Evolutionary conservation across 2,113 vertebrate genomes (phyloP).

Genomic region (Geococcyx californianus): DNA sequence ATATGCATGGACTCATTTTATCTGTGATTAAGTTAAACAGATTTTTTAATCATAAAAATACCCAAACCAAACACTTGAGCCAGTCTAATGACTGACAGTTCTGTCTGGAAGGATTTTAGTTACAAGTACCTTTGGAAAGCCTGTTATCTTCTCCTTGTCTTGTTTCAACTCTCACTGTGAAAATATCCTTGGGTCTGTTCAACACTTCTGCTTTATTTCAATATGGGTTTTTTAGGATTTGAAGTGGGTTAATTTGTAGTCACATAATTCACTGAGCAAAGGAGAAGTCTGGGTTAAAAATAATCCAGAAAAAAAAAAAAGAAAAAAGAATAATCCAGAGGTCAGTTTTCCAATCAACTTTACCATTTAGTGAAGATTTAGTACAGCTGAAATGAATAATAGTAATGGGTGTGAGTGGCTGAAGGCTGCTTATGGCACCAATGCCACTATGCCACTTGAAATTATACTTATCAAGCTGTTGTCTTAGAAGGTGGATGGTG

Average conservation of each 20-base stretch:
- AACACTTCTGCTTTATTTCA: neutral
- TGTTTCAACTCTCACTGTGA: neutral
- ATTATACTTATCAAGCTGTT: neutral
- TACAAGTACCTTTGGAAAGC: neutral
- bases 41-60: neutral
- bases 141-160: neutral
- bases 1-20: neutral
- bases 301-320: neutral
- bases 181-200: neutral
- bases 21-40: neutral
- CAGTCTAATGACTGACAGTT: neutral
- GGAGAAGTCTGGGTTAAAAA: neutral
- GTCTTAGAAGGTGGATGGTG: neutral
- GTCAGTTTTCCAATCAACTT: neutral
- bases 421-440: neutral
- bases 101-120: neutral
- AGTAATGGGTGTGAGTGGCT: neutral
- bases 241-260: neutral
- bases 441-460: fast-evolving
- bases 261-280: neutral
- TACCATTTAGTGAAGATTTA: neutral
- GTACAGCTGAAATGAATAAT: neutral
- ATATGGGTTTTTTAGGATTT: neutral
- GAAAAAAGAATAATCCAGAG: neutral
- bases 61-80: too few species aligned